Evolutionary conservation across 1,140 invertebrate species (phyloP), one percentile per base, ranked within the genome.

Genomic region (Ips typographus): DNA sequence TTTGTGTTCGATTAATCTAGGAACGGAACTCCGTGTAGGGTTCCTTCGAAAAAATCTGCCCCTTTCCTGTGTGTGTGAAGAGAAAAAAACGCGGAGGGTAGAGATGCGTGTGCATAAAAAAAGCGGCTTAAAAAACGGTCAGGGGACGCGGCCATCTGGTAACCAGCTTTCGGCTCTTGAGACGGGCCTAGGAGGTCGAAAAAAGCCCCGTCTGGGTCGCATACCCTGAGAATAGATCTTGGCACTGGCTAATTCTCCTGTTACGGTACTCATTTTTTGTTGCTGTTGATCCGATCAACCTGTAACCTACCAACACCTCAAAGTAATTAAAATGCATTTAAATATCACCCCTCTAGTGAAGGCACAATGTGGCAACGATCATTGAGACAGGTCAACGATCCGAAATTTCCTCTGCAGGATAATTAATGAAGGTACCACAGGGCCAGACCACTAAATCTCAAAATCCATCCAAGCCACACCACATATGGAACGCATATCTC

Each of bases 1-100:
- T 77, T 75, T 75, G 53, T 74, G 71, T 76, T 72, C 69, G 74
- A 76, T 77, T 77, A 76, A 77, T 78, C 77, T 75, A 73, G 69
- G 75, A 78, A 77, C 77, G 77, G 77, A 78, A 78, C 77, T 76
- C 68, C 65, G 77, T 73, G 72, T 78, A 78, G 75, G 75, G 75
- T 78, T 78, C 74, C 75, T 76, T 74, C 44, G 43, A 73, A 77
- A 77, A 78, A 77, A 78, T 78, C 77, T 78, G 77, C 77, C 77
- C 77, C 77, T 77, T 78, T 78, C 75, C 76, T 75, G 74, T 61
- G 71, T 70, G 63, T 66, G 65, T 61, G 62, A 71, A 52, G 65
- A 66, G 66, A 65, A 69, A 71, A 74, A 75, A 77, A 74, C 74
- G 72, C 69, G 58, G 68, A 71, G 74, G 74, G 75, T 74, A 72